phyloP scores from a whole-genome alignment of 2,888 invertebrate species.

The Thalpophila matura region DNA sequence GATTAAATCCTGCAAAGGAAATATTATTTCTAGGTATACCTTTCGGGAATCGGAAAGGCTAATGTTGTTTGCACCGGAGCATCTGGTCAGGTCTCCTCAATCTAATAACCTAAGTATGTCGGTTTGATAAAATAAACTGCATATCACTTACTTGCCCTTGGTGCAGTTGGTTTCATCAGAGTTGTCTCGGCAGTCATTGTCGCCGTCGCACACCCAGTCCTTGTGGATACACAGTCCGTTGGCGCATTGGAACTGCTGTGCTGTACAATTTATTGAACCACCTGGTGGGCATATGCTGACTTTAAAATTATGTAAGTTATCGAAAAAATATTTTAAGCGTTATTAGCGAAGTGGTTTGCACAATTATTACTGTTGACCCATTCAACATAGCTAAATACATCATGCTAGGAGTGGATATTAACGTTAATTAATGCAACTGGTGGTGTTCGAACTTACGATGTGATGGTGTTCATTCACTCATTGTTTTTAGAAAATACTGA shows the following conservation, averaged over 20 bases:
- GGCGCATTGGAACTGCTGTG: conserved; percentile 94
- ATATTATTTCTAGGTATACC: too few relatives aligned
- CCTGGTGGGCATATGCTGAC: conserved; percentile 59
- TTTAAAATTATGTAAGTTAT: not conserved
- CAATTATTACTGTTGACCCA: too few relatives aligned
- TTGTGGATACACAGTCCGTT: conserved; percentile 95
- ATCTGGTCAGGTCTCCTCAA: too few relatives aligned
- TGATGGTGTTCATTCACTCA: too few relatives aligned
- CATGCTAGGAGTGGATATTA: too few relatives aligned
- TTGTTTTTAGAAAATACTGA: too few relatives aligned
- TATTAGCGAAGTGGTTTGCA: too few relatives aligned
- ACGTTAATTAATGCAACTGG: not conserved
- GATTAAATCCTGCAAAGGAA: not conserved
- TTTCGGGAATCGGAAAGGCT: too few relatives aligned
- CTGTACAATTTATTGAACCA: conserved; percentile 91
- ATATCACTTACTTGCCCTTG: conserved; percentile 90
- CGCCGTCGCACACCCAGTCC: conserved; percentile 94
- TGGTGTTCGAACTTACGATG: not conserved
- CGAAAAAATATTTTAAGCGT: too few relatives aligned
- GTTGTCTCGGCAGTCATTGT: conserved; percentile 95
- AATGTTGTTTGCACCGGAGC: too few relatives aligned
- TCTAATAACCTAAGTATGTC: not conserved
- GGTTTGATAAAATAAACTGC: not conserved
- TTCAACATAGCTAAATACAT: too few relatives aligned
- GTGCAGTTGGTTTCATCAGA: conserved; percentile 95